A percentile compares a stretch with the other conserved stretches of the same genome.
These are phyloP conservation scores for Galaxias olidus DNA, from an alignment of 2,797 vertebrate genomes.

Conservation along the genomic window DNA sequence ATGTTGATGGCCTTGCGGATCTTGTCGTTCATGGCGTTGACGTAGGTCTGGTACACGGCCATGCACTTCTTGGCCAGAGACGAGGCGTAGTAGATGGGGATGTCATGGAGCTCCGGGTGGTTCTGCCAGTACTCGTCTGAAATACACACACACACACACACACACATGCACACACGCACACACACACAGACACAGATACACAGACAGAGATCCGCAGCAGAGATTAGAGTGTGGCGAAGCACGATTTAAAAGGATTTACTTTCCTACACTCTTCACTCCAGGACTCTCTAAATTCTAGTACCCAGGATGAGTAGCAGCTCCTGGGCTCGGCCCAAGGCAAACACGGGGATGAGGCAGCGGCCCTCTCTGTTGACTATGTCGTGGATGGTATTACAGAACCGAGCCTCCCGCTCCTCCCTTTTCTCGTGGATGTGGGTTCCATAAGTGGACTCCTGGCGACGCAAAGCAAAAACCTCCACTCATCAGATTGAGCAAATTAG, in stretches of 20 bases:
- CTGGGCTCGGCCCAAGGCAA: constrained; percentile 90
- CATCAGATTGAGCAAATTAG: background rate
- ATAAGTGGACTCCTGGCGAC: constrained; percentile 72
- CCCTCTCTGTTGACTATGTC: constrained; percentile 83
- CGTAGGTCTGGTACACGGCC: constrained; percentile 97
- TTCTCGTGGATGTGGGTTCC: constrained; percentile 84
- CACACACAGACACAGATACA: background rate
- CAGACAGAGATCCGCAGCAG: background rate
- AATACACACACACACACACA: constrained; percentile 9
- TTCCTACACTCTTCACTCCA: background rate
- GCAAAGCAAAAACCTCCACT: background rate
- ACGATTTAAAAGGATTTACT: background rate
- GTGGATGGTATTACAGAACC: constrained; percentile 82
- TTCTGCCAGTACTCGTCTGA: constrained; percentile 98
- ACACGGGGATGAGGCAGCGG: constrained; percentile 83
- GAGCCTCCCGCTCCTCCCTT: constrained; percentile 77
- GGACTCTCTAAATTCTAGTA: constrained; percentile 45
- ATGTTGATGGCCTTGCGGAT: constrained; percentile 98
- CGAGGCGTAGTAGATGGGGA: constrained; percentile 95
- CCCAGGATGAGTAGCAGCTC: constrained; percentile 95
- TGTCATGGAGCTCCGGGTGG: constrained; percentile 94
- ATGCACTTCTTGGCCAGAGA: constrained; percentile 98
- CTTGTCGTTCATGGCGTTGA: constrained; percentile 98
- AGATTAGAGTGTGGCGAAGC: background rate
- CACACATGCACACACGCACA: too few relatives aligned